These are phyloP conservation scores for Etheostoma spectabile DNA, from an alignment of 2,113 vertebrate genomes.

Conservation along the genomic window DNA sequence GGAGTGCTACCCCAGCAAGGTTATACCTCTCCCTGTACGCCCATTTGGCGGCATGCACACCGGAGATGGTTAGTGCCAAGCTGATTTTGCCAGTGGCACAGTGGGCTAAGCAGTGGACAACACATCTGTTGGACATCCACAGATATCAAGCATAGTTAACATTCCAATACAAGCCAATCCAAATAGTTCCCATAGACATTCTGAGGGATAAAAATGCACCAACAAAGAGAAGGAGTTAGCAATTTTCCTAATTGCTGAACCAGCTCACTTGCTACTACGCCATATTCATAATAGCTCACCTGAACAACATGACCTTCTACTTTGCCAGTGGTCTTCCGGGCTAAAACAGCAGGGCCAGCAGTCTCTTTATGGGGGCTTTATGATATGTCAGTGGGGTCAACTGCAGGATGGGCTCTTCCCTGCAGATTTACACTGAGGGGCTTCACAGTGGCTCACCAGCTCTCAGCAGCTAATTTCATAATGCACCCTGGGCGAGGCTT, in stretches of 20 bases:
- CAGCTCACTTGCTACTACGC: constrained; percentile 33
- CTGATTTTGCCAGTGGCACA: constrained; percentile 49
- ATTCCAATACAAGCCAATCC: constrained; percentile 33
- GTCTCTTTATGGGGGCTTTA: constrained; percentile 73
- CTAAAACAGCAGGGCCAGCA: constrained; percentile 69
- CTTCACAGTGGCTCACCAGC: constrained; percentile 67
- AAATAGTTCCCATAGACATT: constrained; percentile 17
- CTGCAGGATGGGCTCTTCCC: constrained; percentile 63
- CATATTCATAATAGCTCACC: constrained; percentile 56
- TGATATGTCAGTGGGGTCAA: constrained; percentile 62
- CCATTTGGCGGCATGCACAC: constrained; percentile 47
- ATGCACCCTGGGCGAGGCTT: constrained; percentile 73
- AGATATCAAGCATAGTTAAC: constrained; percentile 33
- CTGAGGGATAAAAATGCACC: constrained; percentile 11
- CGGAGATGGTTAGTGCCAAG: constrained; percentile 50
- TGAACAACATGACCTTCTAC: constrained; percentile 59
- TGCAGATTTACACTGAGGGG: constrained; percentile 70
- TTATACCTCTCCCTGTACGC: constrained; percentile 64
- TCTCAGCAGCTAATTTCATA: constrained; percentile 79
- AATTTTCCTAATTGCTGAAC: constrained; percentile 56
- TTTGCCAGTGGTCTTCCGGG: constrained; percentile 23
- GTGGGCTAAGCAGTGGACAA: constrained; percentile 51
- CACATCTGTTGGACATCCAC: constrained; percentile 55
- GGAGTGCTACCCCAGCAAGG: constrained; percentile 72
- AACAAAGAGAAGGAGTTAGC: constrained; percentile 4